phyloP scores from a whole-genome alignment of 1,140 invertebrate species.

The Prorops nasuta region DNA sequence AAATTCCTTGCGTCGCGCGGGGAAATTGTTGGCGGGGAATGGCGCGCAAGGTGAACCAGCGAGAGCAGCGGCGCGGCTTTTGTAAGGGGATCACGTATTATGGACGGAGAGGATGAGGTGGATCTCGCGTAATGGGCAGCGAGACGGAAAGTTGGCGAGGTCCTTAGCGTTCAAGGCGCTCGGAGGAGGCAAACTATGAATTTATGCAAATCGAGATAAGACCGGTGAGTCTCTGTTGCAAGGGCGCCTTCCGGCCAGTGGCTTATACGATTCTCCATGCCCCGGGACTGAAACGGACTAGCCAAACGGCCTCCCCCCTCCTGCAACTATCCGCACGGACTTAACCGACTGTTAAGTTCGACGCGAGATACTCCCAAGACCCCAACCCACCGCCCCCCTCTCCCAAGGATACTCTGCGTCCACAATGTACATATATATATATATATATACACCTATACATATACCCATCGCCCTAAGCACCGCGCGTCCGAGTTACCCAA shows the following conservation, averaged over 20 bases:
- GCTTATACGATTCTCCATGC: constrained; percentile 16
- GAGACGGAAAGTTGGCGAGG: no score
- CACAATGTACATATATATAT: no score
- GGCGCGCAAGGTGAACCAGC: no score
- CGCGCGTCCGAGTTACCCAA: no score
- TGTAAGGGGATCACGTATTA: neutral
- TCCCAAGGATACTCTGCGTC: neutral
- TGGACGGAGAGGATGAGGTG: neutral
- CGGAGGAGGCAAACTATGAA: constrained; percentile 49
- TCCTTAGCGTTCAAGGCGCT: constrained; percentile 24
- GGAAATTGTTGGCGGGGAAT: no score
- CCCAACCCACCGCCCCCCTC: constrained; percentile 7
- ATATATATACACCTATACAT: no score
- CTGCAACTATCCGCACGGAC: no score
- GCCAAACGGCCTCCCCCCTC: constrained; percentile 24
- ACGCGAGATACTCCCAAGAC: constrained; percentile 32
- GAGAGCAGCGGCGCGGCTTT: neutral
- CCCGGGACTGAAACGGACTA: constrained; percentile 18
- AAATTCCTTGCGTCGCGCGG: no score
- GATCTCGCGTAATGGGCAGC: no score
- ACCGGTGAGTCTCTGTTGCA: constrained; percentile 34
- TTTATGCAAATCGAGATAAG: constrained; percentile 55
- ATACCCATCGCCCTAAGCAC: no score
- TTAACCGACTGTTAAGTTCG: constrained; percentile 45
- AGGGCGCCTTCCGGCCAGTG: constrained; percentile 24